Percentiles rank a stretch among this genome's conserved stretches.
phyloP scores from a whole-genome alignment of 2,888 invertebrate genomes.

The Anarsia innoxiella region DNA sequence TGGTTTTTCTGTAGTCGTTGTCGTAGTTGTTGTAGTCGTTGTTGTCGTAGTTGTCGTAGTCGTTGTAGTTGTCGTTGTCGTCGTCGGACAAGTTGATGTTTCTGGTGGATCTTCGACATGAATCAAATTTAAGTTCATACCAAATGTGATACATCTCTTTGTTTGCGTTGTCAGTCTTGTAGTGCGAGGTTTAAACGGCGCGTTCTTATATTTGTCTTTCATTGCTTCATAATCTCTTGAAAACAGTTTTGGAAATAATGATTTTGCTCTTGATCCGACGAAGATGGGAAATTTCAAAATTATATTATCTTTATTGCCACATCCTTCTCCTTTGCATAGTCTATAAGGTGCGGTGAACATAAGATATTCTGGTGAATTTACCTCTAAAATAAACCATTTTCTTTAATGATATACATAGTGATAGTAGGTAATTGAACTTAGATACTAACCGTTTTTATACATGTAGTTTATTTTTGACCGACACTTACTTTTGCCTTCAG shows the following conservation, averaged over 20 bases:
- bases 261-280: slow-evolving; percentile 32
- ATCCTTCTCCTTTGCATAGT: slow-evolving; percentile 43
- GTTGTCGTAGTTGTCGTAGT: neutral
- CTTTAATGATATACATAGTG: neutral
- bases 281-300: slow-evolving; percentile 45
- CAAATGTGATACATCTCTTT: slow-evolving; percentile 21
- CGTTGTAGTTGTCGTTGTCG: neutral
- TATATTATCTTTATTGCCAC: slow-evolving; percentile 28
- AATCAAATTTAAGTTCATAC: neutral
- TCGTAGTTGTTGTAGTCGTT: neutral
- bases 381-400: slow-evolving; percentile 39
- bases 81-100: neutral
- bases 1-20: slow-evolving; percentile 2
- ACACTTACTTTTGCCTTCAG: slow-evolving; percentile 41
- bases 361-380: slow-evolving; percentile 31
- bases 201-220: slow-evolving; percentile 19
- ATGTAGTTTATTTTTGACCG: no score
- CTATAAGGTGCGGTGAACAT: slow-evolving; percentile 57
- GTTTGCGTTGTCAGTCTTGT: slow-evolving; percentile 21
- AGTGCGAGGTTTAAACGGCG: slow-evolving; percentile 33
- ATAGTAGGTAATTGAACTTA: no score
- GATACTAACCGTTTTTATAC: neutral
- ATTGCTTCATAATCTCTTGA: slow-evolving; percentile 28
- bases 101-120: no score
- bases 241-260: slow-evolving; percentile 29